Percentiles rank a stretch among this genome's conserved stretches.
Evolutionary conservation across 2,797 vertebrate genomes (phyloP).

Genomic region (Todus mexicanus): DNA sequence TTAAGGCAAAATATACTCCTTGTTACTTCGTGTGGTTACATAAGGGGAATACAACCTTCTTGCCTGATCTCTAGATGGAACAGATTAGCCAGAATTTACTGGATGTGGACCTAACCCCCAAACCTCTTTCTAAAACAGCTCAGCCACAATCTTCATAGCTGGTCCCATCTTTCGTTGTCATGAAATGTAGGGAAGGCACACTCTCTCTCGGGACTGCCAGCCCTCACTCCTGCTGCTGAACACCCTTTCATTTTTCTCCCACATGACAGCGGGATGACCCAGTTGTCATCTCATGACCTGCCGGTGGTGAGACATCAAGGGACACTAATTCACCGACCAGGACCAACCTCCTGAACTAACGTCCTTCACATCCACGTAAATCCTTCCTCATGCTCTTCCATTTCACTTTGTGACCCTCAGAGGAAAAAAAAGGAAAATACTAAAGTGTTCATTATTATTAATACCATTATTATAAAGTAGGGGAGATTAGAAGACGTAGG

Average conservation of each 20-base stretch:
- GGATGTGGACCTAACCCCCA: neutral
- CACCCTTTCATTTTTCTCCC: neutral
- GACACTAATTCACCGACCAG: neutral
- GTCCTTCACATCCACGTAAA: neutral
- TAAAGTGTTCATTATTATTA: neutral
- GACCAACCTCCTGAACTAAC: neutral
- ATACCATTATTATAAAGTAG: neutral
- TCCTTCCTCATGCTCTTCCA: neutral
- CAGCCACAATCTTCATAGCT: neutral
- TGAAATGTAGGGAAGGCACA: rapidly evolving
- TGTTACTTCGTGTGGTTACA: neutral
- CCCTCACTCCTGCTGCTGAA: neutral
- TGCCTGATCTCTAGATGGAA: neutral
- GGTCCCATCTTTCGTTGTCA: neutral
- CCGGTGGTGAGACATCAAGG: neutral
- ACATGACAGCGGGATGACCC: neutral
- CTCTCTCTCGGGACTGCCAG: neutral
- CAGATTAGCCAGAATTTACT: neutral
- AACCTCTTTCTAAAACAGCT: neutral
- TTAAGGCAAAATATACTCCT: neutral
- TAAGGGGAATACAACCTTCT: rapidly evolving
- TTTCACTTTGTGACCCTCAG: neutral
- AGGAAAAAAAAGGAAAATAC: neutral
- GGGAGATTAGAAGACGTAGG: neutral
- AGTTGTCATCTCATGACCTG: neutral